These are phyloP conservation scores for Allophyes oxyacanthae DNA, from an alignment of 2,888 invertebrate species.

Conservation along the genomic window DNA sequence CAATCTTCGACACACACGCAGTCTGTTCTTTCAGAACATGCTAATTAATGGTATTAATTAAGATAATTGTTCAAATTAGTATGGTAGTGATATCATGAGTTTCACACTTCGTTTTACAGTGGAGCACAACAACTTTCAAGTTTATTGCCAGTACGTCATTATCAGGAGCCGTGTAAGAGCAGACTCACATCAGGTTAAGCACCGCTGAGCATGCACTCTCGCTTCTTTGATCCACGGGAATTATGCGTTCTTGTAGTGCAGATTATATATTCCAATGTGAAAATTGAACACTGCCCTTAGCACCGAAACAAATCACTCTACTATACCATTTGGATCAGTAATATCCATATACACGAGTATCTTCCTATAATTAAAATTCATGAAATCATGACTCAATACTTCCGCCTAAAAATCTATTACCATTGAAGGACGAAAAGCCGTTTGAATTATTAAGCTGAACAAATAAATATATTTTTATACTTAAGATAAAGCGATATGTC, in stretches of 20 bases:
- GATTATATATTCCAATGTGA: slow-evolving; percentile 15
- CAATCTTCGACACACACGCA: slow-evolving; percentile 32
- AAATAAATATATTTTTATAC: slow-evolving; percentile 20
- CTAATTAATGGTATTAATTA: slow-evolving; percentile 74
- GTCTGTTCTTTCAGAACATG: slow-evolving; percentile 57
- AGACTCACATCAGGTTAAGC: too few relatives aligned
- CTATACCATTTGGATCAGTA: slow-evolving; percentile 19
- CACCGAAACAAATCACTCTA: slow-evolving; percentile 13
- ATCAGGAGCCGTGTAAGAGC: slow-evolving; percentile 8
- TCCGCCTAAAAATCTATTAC: slow-evolving; percentile 23
- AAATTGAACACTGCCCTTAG: not conserved
- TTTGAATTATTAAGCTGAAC: slow-evolving; percentile 25
- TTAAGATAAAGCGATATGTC: slow-evolving; percentile 28
- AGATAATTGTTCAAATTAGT: slow-evolving; percentile 77
- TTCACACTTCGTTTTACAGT: slow-evolving; percentile 72
- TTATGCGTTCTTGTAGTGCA: too few relatives aligned
- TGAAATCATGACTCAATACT: slow-evolving; percentile 33
- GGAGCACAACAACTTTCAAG: slow-evolving; percentile 45
- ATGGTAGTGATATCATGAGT: slow-evolving; percentile 78
- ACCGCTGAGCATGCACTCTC: not conserved
- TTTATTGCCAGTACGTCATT: slow-evolving; percentile 38
- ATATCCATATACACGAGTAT: slow-evolving; percentile 20
- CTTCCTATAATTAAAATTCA: slow-evolving; percentile 19
- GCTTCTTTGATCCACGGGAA: too few relatives aligned
- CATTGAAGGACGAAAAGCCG: slow-evolving; percentile 16